phyloP scores from a whole-genome alignment of 1,140 invertebrate genomes.

The Dreissena rostriformis region DNA sequence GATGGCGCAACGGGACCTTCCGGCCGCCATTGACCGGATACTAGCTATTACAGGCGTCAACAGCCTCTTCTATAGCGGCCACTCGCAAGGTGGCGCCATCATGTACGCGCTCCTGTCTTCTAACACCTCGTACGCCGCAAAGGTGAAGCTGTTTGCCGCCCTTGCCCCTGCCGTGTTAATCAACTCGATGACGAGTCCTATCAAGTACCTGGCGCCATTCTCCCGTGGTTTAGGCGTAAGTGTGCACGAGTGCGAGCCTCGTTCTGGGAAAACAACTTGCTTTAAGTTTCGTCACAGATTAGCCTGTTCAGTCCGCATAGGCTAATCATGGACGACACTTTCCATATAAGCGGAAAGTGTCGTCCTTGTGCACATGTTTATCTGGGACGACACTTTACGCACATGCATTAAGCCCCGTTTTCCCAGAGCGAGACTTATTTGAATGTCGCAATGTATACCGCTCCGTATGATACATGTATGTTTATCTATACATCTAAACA shows the following conservation, averaged over 20 bases:
- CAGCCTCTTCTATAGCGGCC: conserved; percentile 87
- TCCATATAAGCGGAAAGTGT: too few species aligned
- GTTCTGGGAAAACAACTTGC: too few species aligned
- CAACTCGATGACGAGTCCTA: conserved; percentile 87
- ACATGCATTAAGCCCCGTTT: too few species aligned
- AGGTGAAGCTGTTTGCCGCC: conserved; percentile 82
- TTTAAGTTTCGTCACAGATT: too few species aligned
- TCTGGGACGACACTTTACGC: too few species aligned
- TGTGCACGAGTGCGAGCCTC: not conserved
- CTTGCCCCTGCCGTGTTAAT: conserved; percentile 90
- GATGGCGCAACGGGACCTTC: conserved; percentile 88
- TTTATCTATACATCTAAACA: too few species aligned
- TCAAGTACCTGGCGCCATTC: conserved; percentile 52
- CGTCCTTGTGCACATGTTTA: too few species aligned
- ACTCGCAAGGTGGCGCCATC: conserved; percentile 86
- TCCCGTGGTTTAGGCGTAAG: conserved; percentile 68
- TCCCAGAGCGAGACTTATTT: too few species aligned
- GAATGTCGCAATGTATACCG: too few species aligned
- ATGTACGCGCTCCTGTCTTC: conserved; percentile 79
- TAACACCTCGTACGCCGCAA: conserved; percentile 64
- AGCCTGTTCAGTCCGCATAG: too few species aligned
- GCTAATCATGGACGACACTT: too few species aligned
- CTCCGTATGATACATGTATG: too few species aligned
- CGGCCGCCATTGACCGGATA: conserved; percentile 86
- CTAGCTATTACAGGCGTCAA: conserved; percentile 83